A percentile compares a stretch with the other conserved stretches of the same genome.
Conservation (phyloP, 2,888 invertebrate species). For the Cheiracanthium punctorium region DNA sequence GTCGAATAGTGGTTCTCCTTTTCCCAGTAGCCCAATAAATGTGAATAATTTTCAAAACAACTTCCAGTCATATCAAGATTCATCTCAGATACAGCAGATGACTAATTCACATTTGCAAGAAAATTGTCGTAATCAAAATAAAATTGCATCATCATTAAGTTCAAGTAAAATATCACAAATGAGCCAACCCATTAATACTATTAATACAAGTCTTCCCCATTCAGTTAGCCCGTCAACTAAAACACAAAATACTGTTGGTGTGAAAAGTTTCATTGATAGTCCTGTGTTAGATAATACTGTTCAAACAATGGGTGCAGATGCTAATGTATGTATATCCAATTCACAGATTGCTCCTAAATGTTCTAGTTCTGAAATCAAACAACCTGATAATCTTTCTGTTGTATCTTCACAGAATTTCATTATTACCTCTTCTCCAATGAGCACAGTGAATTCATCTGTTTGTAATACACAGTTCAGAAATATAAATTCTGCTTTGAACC, state of each 20-base stretch:
- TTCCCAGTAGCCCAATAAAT: conserved; percentile 18
- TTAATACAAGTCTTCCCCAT: conserved; percentile 25
- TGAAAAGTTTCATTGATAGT: conserved; percentile 6
- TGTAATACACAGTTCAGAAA: conserved; percentile 40
- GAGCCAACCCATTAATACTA: conserved; percentile 25
- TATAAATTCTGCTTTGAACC: conserved; percentile 28
- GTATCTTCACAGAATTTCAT: conserved; percentile 10
- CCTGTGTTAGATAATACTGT: conserved; percentile 11
- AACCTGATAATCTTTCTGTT: conserved; percentile 26
- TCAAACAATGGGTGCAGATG: conserved; percentile 11
- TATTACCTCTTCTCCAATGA: conserved; percentile 18
- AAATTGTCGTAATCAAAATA: conserved; percentile 34
- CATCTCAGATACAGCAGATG: conserved; percentile 27
- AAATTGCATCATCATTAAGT: conserved; percentile 1
- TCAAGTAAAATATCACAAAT: conserved; percentile 23
- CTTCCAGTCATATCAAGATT: conserved; percentile 49
- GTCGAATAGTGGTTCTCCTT: conserved; percentile 39
- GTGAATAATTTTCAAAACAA: conserved; percentile 46
- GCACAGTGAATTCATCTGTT: conserved; percentile 29
- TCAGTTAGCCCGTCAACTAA: conserved; percentile 16
- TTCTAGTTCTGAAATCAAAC: conserved; percentile 24
- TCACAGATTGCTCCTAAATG: conserved; percentile 25
- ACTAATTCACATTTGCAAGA: conserved; percentile 27
- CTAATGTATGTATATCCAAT: conserved; percentile 25
- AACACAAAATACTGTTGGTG: conserved; percentile 5